Percentiles rank a stretch among this genome's conserved stretches.
Evolutionary conservation across 2,113 vertebrate species (phyloP).

Genomic region (Lynx canadensis): DNA sequence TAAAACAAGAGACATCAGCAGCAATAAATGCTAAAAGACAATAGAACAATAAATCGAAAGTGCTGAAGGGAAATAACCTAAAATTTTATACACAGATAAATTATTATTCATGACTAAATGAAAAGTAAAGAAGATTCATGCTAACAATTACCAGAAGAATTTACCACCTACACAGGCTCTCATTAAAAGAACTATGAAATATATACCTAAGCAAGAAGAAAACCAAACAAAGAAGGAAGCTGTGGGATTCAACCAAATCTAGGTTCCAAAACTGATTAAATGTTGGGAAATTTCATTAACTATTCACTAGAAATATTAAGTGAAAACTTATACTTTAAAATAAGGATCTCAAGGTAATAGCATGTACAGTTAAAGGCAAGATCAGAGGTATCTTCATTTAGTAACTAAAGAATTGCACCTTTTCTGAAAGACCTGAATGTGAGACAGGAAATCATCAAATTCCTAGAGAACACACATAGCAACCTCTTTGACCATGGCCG

Average conservation of each 20-base stretch:
- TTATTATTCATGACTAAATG: not conserved
- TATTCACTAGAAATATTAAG: not conserved
- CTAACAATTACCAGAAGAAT: conserved; percentile 35
- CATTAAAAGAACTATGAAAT: conserved; percentile 29
- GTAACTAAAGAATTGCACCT: not conserved
- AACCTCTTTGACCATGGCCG: too few relatives aligned
- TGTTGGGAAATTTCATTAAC: not conserved
- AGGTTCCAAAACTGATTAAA: not conserved
- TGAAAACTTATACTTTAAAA: not conserved
- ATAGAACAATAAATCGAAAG: not conserved
- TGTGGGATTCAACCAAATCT: not conserved
- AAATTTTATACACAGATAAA: not conserved
- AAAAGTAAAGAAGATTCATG: conserved; percentile 10
- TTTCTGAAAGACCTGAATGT: not conserved
- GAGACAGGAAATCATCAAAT: too few relatives aligned
- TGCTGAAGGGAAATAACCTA: not conserved
- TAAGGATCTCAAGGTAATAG: not conserved
- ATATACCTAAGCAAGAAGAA: not conserved
- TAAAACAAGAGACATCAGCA: not conserved
- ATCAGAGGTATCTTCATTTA: not conserved
- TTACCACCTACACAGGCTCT: conserved; percentile 6
- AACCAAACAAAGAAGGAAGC: not conserved
- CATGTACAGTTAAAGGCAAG: not conserved
- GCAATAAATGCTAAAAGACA: not conserved
- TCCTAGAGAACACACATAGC: too few relatives aligned